phyloP scores from a whole-genome alignment of 2,113 vertebrate genomes.

The Colius striatus region DNA sequence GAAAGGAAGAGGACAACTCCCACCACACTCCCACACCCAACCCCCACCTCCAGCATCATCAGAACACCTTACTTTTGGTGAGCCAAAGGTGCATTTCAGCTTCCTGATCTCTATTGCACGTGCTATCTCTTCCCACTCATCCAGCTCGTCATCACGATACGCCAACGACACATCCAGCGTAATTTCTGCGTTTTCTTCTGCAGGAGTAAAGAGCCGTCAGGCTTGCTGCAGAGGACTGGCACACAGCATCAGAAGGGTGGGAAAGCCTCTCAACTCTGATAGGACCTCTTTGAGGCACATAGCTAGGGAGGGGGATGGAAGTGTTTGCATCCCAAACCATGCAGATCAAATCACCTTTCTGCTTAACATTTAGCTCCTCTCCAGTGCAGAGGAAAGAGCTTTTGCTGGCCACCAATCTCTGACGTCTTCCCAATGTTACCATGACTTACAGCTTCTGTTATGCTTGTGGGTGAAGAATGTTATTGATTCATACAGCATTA shows the following conservation, averaged over 20 bases:
- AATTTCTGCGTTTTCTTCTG: conserved; percentile 87
- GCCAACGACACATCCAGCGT: conserved; percentile 91
- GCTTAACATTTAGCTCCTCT: background rate
- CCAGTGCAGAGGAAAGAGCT: too few relatives aligned
- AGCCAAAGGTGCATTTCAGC: conserved; percentile 88
- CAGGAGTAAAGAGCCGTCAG: conserved; percentile 6
- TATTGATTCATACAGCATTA: background rate
- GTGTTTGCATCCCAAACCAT: background rate
- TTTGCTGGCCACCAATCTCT: background rate
- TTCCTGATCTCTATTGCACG: conserved; percentile 89
- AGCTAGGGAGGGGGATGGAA: background rate
- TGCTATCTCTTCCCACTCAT: conserved; percentile 92
- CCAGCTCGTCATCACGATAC: conserved; percentile 84
- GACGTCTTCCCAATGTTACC: background rate
- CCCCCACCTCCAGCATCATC: background rate
- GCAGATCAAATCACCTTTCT: background rate
- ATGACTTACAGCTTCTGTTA: background rate
- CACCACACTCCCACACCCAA: background rate
- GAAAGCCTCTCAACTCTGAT: background rate
- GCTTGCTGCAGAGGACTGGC: background rate
- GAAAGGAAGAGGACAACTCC: background rate
- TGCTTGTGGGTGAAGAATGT: background rate
- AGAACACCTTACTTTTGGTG: conserved; percentile 81
- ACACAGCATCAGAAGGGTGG: background rate
- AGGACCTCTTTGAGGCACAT: background rate